Evolutionary conservation across 2,113 vertebrate species (phyloP).

Genomic region (Pygoscelis adeliae): DNA sequence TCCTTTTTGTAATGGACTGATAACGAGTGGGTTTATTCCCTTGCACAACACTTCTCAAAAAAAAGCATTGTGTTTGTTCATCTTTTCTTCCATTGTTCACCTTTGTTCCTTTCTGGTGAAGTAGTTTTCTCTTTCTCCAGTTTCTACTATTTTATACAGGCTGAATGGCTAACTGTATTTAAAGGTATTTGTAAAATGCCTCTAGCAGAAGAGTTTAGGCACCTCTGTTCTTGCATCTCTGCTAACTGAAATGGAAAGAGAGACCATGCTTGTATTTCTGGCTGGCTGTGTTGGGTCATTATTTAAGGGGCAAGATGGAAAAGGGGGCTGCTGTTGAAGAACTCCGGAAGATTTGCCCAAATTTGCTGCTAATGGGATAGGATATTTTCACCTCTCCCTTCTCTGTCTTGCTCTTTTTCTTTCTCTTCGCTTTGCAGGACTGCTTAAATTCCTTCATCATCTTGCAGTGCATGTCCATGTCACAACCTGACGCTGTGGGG

Average conservation of each 20-base stretch:
- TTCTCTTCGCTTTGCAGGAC: background rate
- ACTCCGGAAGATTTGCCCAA: background rate
- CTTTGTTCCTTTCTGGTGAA: background rate
- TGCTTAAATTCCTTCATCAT: background rate
- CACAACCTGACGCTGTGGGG: rapidly evolving
- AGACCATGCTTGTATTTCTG: background rate
- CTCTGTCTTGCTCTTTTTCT: background rate
- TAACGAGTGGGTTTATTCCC: background rate
- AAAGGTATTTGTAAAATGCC: background rate
- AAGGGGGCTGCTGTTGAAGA: background rate
- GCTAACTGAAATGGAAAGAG: background rate
- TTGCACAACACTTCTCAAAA: background rate
- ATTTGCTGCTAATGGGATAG: background rate
- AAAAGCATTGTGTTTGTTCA: background rate
- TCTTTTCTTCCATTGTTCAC: background rate
- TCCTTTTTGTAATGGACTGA: background rate
- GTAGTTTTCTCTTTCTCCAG: background rate
- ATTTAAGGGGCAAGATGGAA: background rate
- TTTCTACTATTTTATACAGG: background rate
- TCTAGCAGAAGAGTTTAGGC: background rate
- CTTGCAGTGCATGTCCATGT: rapidly evolving
- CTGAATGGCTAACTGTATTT: background rate
- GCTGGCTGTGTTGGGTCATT: background rate
- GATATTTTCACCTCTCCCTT: background rate
- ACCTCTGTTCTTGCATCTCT: background rate